These are phyloP conservation scores for Lycodopsis pacificus DNA, from an alignment of 2,797 vertebrate species.

Conservation along the genomic window DNA sequence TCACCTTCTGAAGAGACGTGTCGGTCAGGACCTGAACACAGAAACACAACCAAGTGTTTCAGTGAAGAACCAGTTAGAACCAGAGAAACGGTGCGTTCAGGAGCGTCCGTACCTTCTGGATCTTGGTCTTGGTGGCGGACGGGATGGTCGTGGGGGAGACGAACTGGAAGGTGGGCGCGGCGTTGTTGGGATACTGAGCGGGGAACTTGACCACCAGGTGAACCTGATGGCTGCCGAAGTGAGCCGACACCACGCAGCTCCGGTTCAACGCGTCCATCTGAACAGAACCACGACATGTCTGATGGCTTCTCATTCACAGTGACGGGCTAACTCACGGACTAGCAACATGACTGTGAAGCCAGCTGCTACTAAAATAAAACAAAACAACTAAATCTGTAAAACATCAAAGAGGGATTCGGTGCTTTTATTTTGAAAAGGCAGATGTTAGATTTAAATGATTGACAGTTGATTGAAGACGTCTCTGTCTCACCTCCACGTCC, in stretches of 20 bases:
- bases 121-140: conserved; percentile 92
- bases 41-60: neutral
- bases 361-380: neutral
- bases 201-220: conserved; percentile 97
- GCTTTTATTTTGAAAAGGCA: neutral
- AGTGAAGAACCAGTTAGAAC: too few relatives aligned
- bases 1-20: conserved; percentile 97
- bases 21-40: conserved; percentile 91
- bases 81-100: neutral
- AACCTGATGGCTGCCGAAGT: conserved; percentile 91
- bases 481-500: conserved; percentile 91
- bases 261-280: conserved; percentile 96
- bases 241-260: conserved; percentile 94
- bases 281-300: neutral
- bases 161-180: conserved; percentile 95
- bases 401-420: neutral
- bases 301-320: neutral
- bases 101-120: conserved; percentile 90
- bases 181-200: conserved; percentile 95
- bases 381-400: neutral
- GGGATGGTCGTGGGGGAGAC: conserved; percentile 94
- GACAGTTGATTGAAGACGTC: neutral
- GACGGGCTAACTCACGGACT: neutral
- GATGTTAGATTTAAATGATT: neutral
- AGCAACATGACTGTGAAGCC: too few relatives aligned